These are phyloP conservation scores for Pseudachorutes palmiensis DNA, from an alignment of 1,140 invertebrate genomes.

Conservation along the genomic window DNA sequence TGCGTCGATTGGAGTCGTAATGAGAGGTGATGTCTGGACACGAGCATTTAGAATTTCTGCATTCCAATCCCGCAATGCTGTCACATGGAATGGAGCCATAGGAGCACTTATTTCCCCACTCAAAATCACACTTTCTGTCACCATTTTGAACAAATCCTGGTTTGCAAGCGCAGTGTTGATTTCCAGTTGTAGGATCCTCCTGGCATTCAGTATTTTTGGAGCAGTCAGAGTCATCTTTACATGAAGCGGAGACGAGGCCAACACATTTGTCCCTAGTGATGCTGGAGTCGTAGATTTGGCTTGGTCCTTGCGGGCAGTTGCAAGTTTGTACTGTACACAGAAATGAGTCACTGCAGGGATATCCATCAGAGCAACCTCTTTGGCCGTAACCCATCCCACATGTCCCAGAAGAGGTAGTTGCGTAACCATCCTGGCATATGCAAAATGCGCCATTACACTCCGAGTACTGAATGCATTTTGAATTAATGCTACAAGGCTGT, in stretches of 20 bases:
- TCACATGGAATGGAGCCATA: background rate
- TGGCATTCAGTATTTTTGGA: background rate
- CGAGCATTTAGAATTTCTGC: background rate
- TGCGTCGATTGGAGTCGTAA: background rate
- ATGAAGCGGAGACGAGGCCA: background rate
- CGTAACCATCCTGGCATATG: background rate
- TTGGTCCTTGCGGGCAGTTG: background rate
- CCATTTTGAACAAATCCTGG: background rate
- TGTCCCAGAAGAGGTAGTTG: background rate
- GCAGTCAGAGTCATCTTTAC: background rate
- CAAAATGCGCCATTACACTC: background rate
- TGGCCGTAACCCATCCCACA: background rate
- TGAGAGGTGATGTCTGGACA: background rate
- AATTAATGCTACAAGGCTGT: too few relatives aligned
- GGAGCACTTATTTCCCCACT: background rate
- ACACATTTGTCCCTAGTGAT: background rate
- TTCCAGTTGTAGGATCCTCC: background rate
- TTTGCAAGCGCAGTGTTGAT: background rate
- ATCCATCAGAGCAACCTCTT: background rate
- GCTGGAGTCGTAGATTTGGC: background rate
- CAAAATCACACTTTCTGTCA: background rate
- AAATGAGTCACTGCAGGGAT: background rate
- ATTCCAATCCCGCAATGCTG: background rate
- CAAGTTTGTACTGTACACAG: background rate
- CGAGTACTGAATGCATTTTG: background rate